phyloP scores from a whole-genome alignment of 2,113 vertebrate genomes.

The Prunella himalayana region DNA sequence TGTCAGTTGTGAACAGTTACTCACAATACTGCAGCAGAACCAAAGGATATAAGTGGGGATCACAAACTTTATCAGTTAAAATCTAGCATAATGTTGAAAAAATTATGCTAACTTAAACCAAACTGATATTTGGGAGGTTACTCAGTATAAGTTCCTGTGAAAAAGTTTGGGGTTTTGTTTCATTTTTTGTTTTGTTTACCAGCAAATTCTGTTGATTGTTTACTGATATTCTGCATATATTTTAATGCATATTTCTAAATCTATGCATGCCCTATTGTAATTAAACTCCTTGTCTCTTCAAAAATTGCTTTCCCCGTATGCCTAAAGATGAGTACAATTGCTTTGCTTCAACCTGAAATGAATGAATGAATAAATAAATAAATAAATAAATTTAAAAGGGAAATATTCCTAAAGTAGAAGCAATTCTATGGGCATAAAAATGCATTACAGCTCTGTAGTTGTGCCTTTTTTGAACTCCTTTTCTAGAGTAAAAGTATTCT shows the following conservation, averaged over 20 bases:
- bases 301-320: not conserved
- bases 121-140: not conserved
- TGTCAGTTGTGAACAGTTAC: not conserved
- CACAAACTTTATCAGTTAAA: not conserved
- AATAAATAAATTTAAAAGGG: not conserved
- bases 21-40: not conserved
- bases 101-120: not conserved
- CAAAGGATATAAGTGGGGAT: not conserved
- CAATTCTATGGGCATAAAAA: not conserved
- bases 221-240: not conserved
- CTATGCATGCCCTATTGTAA: not conserved
- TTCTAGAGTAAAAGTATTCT: not conserved
- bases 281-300: not conserved
- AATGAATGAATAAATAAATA: not conserved
- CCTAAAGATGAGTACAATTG: not conserved
- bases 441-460: not conserved
- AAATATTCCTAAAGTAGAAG: not conserved
- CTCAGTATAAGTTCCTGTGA: not conserved
- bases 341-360: not conserved
- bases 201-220: not conserved
- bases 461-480: not conserved
- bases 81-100: not conserved
- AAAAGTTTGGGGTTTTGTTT: not conserved
- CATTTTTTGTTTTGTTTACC: not conserved
- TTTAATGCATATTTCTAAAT: not conserved